Percentiles rank a stretch among this genome's conserved stretches.
Evolutionary conservation across 2,888 invertebrate species (phyloP).

Genomic region (Phalangium opilio): DNA sequence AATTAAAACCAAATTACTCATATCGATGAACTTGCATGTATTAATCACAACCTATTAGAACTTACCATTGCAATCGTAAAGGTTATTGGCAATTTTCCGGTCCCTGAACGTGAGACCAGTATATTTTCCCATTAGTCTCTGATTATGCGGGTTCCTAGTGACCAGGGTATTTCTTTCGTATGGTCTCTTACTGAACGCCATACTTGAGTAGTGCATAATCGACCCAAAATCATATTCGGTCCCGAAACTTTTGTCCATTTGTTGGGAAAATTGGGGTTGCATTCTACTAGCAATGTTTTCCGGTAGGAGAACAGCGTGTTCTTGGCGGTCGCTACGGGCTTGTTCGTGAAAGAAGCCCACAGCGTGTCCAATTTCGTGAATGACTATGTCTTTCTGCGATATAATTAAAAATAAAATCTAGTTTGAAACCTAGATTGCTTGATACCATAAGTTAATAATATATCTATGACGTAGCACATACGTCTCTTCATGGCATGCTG

Average conservation of each 20-base stretch:
- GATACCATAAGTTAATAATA: too few relatives aligned
- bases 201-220: constrained; percentile 18
- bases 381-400: neutral
- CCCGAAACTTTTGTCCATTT: constrained; percentile 1
- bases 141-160: constrained; percentile 23
- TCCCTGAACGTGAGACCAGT: constrained; percentile 21
- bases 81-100: constrained; percentile 19
- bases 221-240: constrained; percentile 18
- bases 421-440: too few relatives aligned
- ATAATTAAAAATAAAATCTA: too few relatives aligned
- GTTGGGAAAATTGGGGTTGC: neutral
- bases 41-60: neutral
- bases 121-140: constrained; percentile 24
- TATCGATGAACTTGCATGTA: too few relatives aligned
- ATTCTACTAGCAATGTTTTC: neutral
- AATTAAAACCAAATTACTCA: too few relatives aligned
- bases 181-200: constrained; percentile 18
- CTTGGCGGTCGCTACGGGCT: neutral
- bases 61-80: constrained; percentile 21
- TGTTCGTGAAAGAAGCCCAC: neutral
- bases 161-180: constrained; percentile 24
- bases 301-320: neutral
- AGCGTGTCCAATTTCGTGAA: constrained; percentile 1
- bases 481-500: too few relatives aligned
- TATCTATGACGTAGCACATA: too few relatives aligned